Percentiles rank a stretch among this genome's conserved stretches.
These are phyloP conservation scores for Phoebastria nigripes DNA, from an alignment of 2,797 vertebrate genomes.

Conservation along the genomic window DNA sequence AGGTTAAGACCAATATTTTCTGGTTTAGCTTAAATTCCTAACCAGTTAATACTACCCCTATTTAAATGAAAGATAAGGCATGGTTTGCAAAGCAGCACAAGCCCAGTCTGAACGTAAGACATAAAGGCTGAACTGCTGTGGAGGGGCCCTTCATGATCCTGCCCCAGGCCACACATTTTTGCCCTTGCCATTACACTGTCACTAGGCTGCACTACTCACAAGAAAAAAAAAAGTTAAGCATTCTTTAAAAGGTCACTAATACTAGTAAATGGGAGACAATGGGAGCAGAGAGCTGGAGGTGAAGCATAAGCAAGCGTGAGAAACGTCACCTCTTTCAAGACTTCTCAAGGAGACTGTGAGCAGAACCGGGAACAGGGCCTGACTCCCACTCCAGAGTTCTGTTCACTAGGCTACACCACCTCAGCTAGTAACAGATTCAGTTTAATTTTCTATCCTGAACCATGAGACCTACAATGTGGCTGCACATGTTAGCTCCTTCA, in stretches of 20 bases:
- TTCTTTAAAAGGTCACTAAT: neutral
- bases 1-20: neutral
- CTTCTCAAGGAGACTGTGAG: neutral
- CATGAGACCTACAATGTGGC: neutral
- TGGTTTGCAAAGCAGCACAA: neutral
- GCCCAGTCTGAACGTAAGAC: neutral
- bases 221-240: neutral
- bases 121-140: neutral
- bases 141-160: neutral
- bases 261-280: neutral
- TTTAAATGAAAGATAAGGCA: neutral
- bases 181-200: neutral
- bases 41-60: neutral
- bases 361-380: neutral
- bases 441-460: neutral
- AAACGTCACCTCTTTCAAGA: neutral
- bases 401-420: neutral
- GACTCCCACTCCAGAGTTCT: neutral
- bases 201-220: neutral
- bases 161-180: neutral
- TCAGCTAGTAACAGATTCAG: neutral
- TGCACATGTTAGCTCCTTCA: neutral
- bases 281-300: neutral
- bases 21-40: neutral
- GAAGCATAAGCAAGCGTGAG: neutral